A percentile compares a stretch with the other conserved stretches of the same genome.
These are phyloP conservation scores for Bungarus multicinctus DNA, from an alignment of 2,113 vertebrate species.

Conservation along the genomic window DNA sequence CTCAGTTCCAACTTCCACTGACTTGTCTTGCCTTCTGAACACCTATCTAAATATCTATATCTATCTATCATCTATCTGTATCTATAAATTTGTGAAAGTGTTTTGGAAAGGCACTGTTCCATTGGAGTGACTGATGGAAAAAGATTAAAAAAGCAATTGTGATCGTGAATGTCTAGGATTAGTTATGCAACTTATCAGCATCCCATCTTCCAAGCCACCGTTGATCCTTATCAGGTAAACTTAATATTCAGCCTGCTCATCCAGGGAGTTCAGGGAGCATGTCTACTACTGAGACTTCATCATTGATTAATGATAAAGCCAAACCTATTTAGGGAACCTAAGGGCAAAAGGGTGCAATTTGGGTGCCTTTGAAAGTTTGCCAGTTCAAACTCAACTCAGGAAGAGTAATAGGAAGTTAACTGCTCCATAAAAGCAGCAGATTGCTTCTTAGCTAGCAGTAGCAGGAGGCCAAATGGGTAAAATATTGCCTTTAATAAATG, in stretches of 20 bases:
- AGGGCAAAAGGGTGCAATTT: background rate
- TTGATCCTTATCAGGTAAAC: fast-evolving
- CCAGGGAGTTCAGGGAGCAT: background rate
- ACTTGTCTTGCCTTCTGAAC: background rate
- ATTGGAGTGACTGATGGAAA: background rate
- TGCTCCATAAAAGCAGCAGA: background rate
- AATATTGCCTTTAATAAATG: background rate
- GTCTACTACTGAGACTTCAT: background rate
- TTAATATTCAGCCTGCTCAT: background rate
- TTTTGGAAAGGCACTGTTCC: background rate
- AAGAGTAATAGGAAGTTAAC: background rate
- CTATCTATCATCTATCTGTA: too few relatives aligned
- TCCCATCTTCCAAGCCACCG: background rate
- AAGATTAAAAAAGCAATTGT: background rate
- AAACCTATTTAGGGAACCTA: background rate
- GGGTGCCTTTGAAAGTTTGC: background rate
- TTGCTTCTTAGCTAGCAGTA: background rate
- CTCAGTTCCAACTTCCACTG: too few relatives aligned
- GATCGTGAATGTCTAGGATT: background rate
- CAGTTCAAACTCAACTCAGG: background rate
- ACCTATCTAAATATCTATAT: background rate
- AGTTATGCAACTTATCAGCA: fast-evolving
- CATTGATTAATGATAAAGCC: background rate
- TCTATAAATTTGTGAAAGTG: background rate
- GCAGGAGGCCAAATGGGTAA: background rate